Evolutionary conservation across 1,140 invertebrate species (phyloP), one percentile per base, ranked within the genome.

Genomic region (Liolophura sinensis): DNA sequence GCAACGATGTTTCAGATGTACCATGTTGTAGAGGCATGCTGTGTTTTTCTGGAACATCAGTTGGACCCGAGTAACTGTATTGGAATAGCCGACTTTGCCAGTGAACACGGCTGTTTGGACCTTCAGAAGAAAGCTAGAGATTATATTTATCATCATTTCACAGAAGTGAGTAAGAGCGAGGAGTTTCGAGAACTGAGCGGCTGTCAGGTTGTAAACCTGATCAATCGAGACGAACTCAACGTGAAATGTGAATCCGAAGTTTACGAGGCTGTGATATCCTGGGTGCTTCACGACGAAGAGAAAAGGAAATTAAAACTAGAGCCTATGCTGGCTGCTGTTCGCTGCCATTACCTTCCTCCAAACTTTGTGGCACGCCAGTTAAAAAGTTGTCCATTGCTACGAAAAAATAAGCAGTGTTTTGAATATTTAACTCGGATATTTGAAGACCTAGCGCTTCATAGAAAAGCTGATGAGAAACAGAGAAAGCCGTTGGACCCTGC

Each of bases 1-100:
- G 94, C 94, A 27, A 95, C 93, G 20, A 96, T 96, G 94, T 93
- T 96, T 81, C 94, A 96, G 90, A 92, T 94, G 75, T 89, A 89
- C 66, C 92, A 94, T 87, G 92, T 96, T 27, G 94, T 95, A 71
- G 91, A 95, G 73, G 93, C 93, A 0, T 96, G 94, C 85, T 94
- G 92, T 84, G 89, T 91, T 50, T 96, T 95, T 84, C 86, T 96
- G 50, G 93, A 95, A 86, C 88, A 91, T 31, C 94, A 96, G 82
- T 84, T 96, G 64, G 93, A 96, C 81, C 93, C 94, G n/a, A 92
- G 91, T 64, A 96, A 96, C 85, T 94, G 93, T 24, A 95, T 96
- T 64, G 94, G 94, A 55, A 96, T 96, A 75, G 91, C 92, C 16
- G 92, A 91, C 84, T 96, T 95, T 85, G 93, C 93, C 0, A 92